Conservation (phyloP, 1,140 invertebrate genomes). For the Pachypeltis micranthus region DNA sequence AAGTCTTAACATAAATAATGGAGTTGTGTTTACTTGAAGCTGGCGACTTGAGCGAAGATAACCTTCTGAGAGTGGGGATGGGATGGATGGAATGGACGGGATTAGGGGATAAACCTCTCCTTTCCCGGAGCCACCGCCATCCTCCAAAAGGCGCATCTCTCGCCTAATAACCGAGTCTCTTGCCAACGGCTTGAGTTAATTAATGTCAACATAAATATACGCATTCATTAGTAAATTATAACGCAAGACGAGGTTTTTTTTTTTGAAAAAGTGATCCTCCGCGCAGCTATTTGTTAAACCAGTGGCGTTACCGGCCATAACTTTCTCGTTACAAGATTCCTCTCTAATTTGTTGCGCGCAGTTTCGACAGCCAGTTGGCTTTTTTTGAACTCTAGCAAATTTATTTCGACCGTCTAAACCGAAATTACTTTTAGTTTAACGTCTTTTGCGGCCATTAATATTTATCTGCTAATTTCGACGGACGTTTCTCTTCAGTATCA, state of each 20-base stretch:
- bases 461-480: too few species aligned
- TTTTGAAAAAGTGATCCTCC: not conserved
- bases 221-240: constrained; percentile 9
- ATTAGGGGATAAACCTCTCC: too few species aligned
- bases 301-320: not conserved
- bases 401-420: too few species aligned
- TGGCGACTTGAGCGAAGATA: too few species aligned
- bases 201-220: constrained; percentile 10
- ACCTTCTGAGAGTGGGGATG: too few species aligned
- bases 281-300: not conserved
- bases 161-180: constrained; percentile 3
- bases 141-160: not conserved
- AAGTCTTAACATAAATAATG: not conserved
- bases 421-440: too few species aligned
- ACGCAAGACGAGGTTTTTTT: not conserved
- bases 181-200: constrained; percentile 2
- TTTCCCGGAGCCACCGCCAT: too few species aligned
- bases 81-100: too few species aligned
- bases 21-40: not conserved
- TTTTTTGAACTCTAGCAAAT: too few species aligned
- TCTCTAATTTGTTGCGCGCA: not conserved
- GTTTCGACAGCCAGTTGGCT: not conserved
- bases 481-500: too few species aligned
- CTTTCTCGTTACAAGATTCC: not conserved
- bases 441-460: too few species aligned